Conservation (phyloP, 2,888 invertebrate species). For the Athripsodes cinereus region DNA sequence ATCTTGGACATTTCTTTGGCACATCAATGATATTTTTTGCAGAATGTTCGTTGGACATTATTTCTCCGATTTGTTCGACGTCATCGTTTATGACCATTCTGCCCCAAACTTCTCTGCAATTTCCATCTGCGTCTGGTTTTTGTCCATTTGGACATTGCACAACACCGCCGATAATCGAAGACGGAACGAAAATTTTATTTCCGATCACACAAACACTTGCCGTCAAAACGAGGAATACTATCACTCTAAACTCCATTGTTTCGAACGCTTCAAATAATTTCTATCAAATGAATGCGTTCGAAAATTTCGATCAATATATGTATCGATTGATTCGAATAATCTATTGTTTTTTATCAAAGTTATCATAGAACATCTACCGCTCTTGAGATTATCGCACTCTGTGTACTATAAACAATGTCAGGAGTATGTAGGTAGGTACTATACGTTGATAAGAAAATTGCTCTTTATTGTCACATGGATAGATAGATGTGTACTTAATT, state of each 20-base stretch:
- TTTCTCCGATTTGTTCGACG: not conserved
- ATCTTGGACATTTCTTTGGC: constrained; percentile 37
- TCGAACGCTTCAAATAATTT: not conserved
- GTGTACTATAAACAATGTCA: too few species aligned
- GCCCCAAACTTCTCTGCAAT: constrained; percentile 32
- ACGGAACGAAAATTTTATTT: not conserved
- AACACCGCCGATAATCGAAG: constrained; percentile 35
- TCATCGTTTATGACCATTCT: not conserved
- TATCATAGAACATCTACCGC: not conserved
- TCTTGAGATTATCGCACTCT: too few species aligned
- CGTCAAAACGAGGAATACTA: not conserved
- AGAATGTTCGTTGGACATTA: not conserved
- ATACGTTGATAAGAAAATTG: too few species aligned
- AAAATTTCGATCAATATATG: not conserved
- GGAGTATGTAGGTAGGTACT: too few species aligned
- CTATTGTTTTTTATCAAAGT: not conserved
- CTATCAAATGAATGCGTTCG: not conserved
- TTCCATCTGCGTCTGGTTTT: constrained; percentile 36
- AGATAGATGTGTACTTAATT: too few species aligned
- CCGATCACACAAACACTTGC: not conserved
- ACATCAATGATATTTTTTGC: constrained; percentile 32
- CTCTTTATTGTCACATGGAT: too few species aligned
- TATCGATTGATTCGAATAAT: not conserved
- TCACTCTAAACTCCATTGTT: not conserved
- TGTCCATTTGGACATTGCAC: constrained; percentile 38